Conservation (phyloP, 1,140 invertebrate species). For the Notospermus geniculatus region DNA sequence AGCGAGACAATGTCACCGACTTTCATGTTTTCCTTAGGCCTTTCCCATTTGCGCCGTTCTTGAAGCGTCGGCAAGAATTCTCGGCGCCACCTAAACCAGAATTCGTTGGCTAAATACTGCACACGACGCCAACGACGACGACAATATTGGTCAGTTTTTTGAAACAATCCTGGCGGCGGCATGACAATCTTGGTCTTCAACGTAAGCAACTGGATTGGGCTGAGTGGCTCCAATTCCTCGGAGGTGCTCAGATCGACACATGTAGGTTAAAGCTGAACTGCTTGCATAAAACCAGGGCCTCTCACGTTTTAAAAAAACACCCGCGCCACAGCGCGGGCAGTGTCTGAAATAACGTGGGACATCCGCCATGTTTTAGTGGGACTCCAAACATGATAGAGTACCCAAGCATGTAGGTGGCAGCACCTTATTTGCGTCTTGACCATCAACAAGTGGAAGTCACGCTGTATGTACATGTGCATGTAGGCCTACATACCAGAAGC, state of each 20-base stretch:
- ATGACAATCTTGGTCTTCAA: slow-evolving; percentile 17
- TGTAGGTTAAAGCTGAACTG: no score
- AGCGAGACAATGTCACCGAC: slow-evolving; percentile 22
- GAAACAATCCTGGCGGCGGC: slow-evolving; percentile 15
- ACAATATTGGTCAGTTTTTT: slow-evolving; percentile 13
- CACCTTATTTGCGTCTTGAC: no score
- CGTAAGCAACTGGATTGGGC: slow-evolving; percentile 17
- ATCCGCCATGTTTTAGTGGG: no score
- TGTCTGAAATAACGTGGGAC: no score
- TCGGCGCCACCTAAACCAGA: slow-evolving; percentile 19
- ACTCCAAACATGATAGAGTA: no score
- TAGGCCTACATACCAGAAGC: no score
- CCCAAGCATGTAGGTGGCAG: no score
- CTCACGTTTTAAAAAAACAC: no score
- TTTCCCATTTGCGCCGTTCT: slow-evolving; percentile 12
- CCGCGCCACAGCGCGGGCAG: no score
- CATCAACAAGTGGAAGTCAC: no score
- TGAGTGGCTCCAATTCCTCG: slow-evolving; percentile 8
- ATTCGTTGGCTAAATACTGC: slow-evolving; percentile 17
- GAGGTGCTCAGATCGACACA: slow-evolving; percentile 10
- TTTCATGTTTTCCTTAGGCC: slow-evolving; percentile 9
- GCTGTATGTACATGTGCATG: no score
- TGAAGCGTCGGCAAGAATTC: slow-evolving; percentile 13
- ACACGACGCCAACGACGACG: slow-evolving; percentile 18
- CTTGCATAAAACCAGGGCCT: no score